Conservation (phyloP, 1,140 invertebrate species). For the Saxidomus purpurata region DNA sequence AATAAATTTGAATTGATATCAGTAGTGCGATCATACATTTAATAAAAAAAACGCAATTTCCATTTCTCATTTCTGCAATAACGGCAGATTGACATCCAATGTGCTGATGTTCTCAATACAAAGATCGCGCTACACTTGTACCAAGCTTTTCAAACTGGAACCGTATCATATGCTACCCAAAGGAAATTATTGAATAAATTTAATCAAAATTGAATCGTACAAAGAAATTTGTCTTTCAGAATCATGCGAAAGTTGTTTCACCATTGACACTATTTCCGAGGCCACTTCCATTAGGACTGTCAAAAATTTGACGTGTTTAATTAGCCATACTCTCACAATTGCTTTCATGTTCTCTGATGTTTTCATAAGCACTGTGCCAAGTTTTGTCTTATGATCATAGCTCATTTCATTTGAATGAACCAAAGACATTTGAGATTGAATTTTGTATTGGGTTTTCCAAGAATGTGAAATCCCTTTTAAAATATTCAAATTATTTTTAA, state of each 20-base stretch:
- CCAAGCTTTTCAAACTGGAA: constrained; percentile 13
- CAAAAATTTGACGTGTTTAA: constrained; percentile 25
- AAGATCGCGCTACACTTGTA: background rate
- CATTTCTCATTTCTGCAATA: constrained; percentile 19
- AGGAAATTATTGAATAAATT: constrained; percentile 54
- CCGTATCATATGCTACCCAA: constrained; percentile 29
- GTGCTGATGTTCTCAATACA: constrained; percentile 19
- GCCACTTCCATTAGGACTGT: background rate
- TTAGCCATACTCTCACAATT: constrained; percentile 1
- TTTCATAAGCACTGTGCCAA: background rate
- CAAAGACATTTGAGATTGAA: background rate
- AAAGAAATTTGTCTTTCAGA: constrained; percentile 29
- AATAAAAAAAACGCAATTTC: constrained; percentile 6
- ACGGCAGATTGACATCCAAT: background rate
- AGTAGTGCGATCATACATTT: background rate
- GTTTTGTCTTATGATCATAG: background rate
- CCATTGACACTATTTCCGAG: constrained; percentile 18
- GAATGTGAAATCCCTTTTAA: constrained; percentile 1
- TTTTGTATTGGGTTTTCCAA: background rate
- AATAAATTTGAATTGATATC: constrained; percentile 1
- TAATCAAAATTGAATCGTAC: constrained; percentile 39
- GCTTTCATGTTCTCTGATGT: background rate
- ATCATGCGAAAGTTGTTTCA: constrained; percentile 23
- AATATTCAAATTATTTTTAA: constrained; percentile 8
- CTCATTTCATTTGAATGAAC: constrained; percentile 9